phyloP scores from a whole-genome alignment of 1,140 invertebrate species.

The Drosophila ficusphila region DNA sequence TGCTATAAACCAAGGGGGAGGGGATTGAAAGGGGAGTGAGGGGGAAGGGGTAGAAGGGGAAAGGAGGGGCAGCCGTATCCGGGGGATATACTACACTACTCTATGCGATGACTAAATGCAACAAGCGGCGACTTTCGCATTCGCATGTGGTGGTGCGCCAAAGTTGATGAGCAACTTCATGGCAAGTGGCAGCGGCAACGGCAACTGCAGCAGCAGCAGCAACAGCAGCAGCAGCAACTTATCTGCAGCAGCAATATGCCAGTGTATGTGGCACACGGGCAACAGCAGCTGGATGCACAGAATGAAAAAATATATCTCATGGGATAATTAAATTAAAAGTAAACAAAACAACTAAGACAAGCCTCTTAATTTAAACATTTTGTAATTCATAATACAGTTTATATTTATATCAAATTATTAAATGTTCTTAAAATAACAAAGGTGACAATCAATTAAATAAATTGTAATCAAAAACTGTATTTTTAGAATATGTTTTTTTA shows the following conservation, averaged over 20 bases:
- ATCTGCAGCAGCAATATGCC: slow-evolving; percentile 61
- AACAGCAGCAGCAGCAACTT: slow-evolving; percentile 40
- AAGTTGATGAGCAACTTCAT: slow-evolving; percentile 78
- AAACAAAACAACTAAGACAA: no score
- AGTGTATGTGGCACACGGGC: slow-evolving; percentile 62
- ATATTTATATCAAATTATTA: no score
- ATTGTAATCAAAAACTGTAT: no score
- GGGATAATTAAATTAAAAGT: no score
- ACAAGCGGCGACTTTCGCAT: slow-evolving; percentile 68
- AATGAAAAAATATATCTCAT: no score
- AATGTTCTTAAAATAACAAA: no score
- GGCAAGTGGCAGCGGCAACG: slow-evolving; percentile 67
- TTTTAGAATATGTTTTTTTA: no score
- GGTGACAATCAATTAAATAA: no score
- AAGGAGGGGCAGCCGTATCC: background rate
- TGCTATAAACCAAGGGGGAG: no score
- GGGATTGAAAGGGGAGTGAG: background rate
- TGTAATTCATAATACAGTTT: background rate
- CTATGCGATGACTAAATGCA: slow-evolving; percentile 74
- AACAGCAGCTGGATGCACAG: slow-evolving; percentile 46
- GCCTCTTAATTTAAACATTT: no score
- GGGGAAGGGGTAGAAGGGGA: background rate
- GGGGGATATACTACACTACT: slow-evolving; percentile 11
- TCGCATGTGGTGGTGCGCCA: slow-evolving; percentile 57
- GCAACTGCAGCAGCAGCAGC: slow-evolving; percentile 50